Evolutionary conservation across 1,140 invertebrate genomes (phyloP), one percentile per base, ranked within the genome.

Genomic region (Thereuonema tuberculata): DNA sequence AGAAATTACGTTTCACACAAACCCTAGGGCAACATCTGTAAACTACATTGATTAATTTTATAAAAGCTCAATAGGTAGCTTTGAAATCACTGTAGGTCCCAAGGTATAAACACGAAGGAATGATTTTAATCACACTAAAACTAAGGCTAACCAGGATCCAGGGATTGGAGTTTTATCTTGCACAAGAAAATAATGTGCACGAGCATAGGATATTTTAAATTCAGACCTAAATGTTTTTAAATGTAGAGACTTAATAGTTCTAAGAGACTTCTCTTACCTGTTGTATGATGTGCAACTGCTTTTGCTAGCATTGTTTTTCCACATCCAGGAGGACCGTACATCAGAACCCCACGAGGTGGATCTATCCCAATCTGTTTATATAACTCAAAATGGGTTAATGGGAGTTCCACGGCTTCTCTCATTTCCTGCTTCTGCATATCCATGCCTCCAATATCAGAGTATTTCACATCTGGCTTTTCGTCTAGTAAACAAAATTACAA

Each of bases 361-460:
- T 93, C 90, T 71, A 93, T 94, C 73, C 92, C 80, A 72, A 99
- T 98, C 76, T 99, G 96, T 74, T 98, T 91, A 73, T 99, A 99
- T n/a, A 99, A 76, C 75, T 99, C 95, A 71, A 97, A 97, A 73
- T 99, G 95, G 50, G 95, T 99, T 1, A 99, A 75, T 2, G 97
- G 96, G 59, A 99, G 74, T 72, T 99, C 96, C 0, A 99, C 96
- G 52, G 96, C 96, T 78, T 99, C 97, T 55, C 95, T 77, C 61
- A 99, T 98, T 76, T 99, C 96, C 73, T 99, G 96, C 67, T 99
- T 99, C 73, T 99, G 96, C 80, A 98, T 97, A 71, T 99, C 95
- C 85, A 99, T 92, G 47, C 97, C 97, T 75, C 97, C 97, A 75
- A 99, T 99, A 69, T 99, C 96, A 24, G 87, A 83, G 72, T 99